phyloP scores from a whole-genome alignment of 2,888 invertebrate species.

The Macaria notata region DNA sequence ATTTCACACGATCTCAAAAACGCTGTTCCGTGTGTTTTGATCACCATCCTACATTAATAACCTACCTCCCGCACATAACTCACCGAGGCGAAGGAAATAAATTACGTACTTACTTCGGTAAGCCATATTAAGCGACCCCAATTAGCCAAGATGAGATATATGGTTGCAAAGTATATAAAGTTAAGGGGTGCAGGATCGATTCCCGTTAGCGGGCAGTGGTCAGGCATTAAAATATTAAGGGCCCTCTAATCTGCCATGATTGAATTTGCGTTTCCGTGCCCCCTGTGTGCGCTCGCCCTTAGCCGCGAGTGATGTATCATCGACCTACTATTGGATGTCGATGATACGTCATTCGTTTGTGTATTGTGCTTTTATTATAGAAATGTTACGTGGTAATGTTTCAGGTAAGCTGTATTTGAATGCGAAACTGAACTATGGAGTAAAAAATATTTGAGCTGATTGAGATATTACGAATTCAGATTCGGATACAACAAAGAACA shows the following conservation, averaged over 20 bases:
- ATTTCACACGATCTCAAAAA: conserved; percentile 22
- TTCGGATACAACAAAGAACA: too few relatives aligned
- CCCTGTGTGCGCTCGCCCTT: conserved; percentile 53
- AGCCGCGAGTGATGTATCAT: conserved; percentile 57
- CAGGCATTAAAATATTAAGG: conserved; percentile 81
- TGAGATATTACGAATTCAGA: too few relatives aligned
- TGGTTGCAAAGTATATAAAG: conserved; percentile 67
- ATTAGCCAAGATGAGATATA: conserved; percentile 78
- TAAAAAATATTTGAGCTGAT: too few relatives aligned
- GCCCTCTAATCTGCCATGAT: conserved; percentile 78
- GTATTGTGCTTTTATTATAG: too few relatives aligned
- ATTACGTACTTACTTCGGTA: conserved; percentile 79
- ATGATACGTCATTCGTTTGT: conserved; percentile 5
- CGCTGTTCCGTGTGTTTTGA: conserved; percentile 19
- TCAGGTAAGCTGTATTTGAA: too few relatives aligned
- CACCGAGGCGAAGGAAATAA: conserved; percentile 69
- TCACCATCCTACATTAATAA: conserved; percentile 42
- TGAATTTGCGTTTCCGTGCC: conserved; percentile 74
- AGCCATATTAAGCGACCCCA: conserved; percentile 82
- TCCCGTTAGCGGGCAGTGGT: conserved; percentile 72
- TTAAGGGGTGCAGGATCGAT: conserved; percentile 64
- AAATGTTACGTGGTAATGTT: too few relatives aligned
- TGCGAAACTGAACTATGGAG: too few relatives aligned
- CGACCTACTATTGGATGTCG: conserved; percentile 43
- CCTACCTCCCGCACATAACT: conserved; percentile 46